Evolutionary conservation across 2,888 invertebrate genomes (phyloP).

Genomic region (Tiliacea citrago): DNA sequence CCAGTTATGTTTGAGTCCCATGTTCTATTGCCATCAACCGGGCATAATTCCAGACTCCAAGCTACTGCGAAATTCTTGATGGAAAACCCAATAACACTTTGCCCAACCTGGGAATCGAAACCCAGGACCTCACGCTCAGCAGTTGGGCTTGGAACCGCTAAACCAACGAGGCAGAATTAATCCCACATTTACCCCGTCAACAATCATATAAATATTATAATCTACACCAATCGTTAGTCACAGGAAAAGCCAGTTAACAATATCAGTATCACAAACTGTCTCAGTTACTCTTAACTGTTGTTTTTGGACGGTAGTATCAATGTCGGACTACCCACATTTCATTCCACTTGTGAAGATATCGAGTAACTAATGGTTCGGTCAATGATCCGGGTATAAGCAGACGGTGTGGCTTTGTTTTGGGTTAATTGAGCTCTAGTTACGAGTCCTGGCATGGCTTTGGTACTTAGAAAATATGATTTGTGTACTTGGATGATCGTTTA

Average conservation of each 20-base stretch:
- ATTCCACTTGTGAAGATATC: conserved; percentile 56
- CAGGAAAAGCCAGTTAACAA: conserved; percentile 63
- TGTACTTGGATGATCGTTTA: background rate
- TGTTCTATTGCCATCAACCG: too few species aligned
- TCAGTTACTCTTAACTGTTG: conserved; percentile 53
- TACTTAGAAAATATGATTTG: background rate
- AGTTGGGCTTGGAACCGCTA: too few species aligned
- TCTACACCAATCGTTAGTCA: conserved; percentile 31
- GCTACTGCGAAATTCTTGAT: too few species aligned
- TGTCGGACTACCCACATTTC: conserved; percentile 51
- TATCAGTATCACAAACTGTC: conserved; percentile 53
- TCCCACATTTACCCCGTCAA: background rate
- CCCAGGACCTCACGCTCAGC: too few species aligned
- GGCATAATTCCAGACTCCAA: too few species aligned
- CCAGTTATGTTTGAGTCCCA: too few species aligned
- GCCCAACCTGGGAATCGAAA: too few species aligned
- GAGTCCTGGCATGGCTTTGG: conserved; percentile 10
- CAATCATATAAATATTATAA: conserved; percentile 17
- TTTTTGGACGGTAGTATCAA: conserved; percentile 57
- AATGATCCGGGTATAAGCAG: conserved; percentile 53
- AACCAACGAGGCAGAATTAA: background rate
- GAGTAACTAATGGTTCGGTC: conserved; percentile 59
- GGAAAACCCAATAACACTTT: too few species aligned
- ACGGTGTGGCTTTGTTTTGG: conserved; percentile 44
- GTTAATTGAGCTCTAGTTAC: conserved; percentile 25